These are phyloP conservation scores for Drosophila anomelani DNA, from an alignment of 2,888 invertebrate species.

Conservation along the genomic window DNA sequence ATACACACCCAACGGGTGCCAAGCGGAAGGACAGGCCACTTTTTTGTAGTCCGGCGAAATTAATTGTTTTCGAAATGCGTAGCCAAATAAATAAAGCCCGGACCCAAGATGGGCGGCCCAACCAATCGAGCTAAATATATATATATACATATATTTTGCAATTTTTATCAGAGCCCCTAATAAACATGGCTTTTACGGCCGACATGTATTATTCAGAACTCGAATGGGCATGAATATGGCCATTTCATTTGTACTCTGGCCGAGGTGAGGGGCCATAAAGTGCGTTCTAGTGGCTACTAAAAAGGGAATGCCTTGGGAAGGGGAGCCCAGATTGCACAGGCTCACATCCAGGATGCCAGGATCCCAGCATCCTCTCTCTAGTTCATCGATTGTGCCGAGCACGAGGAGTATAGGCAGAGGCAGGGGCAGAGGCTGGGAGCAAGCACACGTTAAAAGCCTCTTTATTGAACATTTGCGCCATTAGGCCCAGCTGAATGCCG, in stretches of 20 bases:
- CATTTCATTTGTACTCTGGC: constrained; percentile 37
- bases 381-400: background rate
- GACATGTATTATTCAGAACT: constrained; percentile 45
- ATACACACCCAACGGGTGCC: constrained; percentile 18
- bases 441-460: constrained; percentile 73
- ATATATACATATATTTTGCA: constrained; percentile 31
- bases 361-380: constrained; percentile 54
- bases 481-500: constrained; percentile 58
- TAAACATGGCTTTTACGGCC: constrained; percentile 41
- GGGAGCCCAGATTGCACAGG: constrained; percentile 64
- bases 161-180: constrained; percentile 27
- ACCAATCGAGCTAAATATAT: constrained; percentile 39
- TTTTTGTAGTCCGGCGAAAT: constrained; percentile 65
- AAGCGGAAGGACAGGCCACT: constrained; percentile 28
- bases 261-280: constrained; percentile 57
- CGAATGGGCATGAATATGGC: constrained; percentile 41
- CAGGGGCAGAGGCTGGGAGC: constrained; percentile 1
- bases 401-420: background rate
- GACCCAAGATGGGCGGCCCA: constrained; percentile 15
- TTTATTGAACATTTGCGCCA: constrained; percentile 80
- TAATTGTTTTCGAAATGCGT: constrained; percentile 76
- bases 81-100: constrained; percentile 60
- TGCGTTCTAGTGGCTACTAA: constrained; percentile 64
- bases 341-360: constrained; percentile 38
- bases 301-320: constrained; percentile 36